Conservation (phyloP, 2,113 vertebrate genomes). For the Triplophysa rosa region DNA sequence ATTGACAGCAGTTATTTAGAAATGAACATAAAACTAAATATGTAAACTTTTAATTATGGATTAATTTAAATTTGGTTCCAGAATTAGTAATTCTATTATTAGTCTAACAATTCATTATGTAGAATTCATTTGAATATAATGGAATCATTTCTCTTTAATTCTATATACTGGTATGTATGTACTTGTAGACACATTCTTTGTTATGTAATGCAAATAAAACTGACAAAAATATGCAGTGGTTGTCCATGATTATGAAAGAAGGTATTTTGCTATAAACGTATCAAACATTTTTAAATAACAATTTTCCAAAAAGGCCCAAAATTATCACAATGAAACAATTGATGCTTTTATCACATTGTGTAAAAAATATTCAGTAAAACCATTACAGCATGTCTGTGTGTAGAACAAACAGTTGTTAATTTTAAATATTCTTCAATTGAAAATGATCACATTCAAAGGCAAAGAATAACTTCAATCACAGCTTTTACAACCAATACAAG, state of each 20-base stretch:
- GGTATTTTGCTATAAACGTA: not conserved
- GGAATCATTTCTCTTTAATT: too few species aligned
- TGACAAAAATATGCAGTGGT: too few species aligned
- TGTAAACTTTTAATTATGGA: too few species aligned
- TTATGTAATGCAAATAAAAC: too few species aligned
- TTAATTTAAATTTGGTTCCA: too few species aligned
- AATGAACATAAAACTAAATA: too few species aligned
- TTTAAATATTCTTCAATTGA: not conserved
- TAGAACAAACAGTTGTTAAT: conserved; percentile 13
- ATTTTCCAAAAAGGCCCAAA: not conserved
- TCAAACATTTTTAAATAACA: not conserved
- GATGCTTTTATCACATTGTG: not conserved
- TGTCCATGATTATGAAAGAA: not conserved
- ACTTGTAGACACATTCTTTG: too few species aligned
- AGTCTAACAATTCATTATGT: too few species aligned
- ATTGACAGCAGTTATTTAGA: too few species aligned
- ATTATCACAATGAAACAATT: not conserved
- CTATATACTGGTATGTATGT: too few species aligned
- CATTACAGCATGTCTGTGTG: not conserved
- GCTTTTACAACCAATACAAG: not conserved
- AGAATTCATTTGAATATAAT: too few species aligned
- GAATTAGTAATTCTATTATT: too few species aligned
- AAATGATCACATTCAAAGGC: not conserved
- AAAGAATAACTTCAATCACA: conserved; percentile 27
- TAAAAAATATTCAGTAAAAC: not conserved